Evolutionary conservation across 2,797 vertebrate genomes (phyloP).

Genomic region (Anolis apletophallus): DNA sequence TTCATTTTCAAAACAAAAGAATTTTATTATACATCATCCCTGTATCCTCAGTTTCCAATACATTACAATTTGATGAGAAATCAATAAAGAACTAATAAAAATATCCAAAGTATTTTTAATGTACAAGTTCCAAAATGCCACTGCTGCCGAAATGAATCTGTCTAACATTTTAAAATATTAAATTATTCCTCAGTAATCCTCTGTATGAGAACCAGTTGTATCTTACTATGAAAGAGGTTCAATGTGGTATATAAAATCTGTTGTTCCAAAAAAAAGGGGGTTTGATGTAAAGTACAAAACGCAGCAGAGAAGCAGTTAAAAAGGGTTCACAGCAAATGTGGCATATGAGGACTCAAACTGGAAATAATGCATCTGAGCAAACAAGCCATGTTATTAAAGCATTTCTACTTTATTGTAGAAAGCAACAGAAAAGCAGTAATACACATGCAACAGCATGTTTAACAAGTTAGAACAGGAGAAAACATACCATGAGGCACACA

Average conservation of each 20-base stretch:
- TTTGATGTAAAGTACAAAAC: no score
- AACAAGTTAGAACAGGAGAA: no score
- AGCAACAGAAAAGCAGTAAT: no score
- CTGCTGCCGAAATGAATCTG: background rate
- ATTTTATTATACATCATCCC: slow-evolving; percentile 36
- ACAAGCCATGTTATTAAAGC: no score
- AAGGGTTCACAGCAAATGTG: no score
- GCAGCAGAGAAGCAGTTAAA: no score
- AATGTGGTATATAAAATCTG: background rate
- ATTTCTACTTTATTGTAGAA: no score
- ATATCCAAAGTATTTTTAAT: background rate
- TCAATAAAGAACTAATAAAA: slow-evolving; percentile 39
- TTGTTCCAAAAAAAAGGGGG: no score
- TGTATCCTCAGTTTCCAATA: slow-evolving; percentile 37
- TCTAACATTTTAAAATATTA: background rate
- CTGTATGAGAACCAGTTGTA: background rate
- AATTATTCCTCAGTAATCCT: background rate
- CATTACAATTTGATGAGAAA: slow-evolving; percentile 43
- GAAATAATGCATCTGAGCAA: no score
- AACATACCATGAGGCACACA: no score
- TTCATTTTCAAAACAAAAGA: slow-evolving; percentile 48
- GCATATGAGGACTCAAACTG: no score
- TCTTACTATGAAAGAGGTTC: background rate
- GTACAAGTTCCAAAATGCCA: background rate
- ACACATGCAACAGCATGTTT: no score